phyloP scores from a whole-genome alignment of 2,888 invertebrate genomes.

The Cryptus armator region DNA sequence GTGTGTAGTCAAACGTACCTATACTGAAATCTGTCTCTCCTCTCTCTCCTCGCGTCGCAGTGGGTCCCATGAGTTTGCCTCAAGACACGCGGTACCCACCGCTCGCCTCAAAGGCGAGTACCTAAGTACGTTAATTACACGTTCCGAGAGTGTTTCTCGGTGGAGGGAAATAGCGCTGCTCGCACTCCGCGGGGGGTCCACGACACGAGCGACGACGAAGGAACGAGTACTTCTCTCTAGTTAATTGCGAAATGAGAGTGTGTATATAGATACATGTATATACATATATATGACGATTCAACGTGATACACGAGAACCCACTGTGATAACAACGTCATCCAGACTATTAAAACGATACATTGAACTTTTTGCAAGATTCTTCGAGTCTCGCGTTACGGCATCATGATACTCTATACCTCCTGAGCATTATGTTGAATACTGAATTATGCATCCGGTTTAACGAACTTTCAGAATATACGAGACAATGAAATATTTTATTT shows the following conservation, averaged over 20 bases:
- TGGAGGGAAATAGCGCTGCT: conserved; percentile 49
- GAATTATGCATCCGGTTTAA: conserved; percentile 34
- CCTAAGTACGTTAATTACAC: conserved; percentile 67
- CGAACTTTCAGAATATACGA: conserved; percentile 34
- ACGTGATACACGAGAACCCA: conserved; percentile 50
- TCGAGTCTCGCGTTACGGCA: conserved; percentile 34
- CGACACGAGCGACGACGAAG: conserved; percentile 13
- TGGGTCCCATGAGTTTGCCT: conserved; percentile 49
- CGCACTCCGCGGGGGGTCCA: conserved; percentile 29
- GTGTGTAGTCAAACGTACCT: neutral
- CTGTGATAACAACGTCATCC: conserved; percentile 34
- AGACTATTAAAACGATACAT: conserved; percentile 22
- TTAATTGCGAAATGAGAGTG: conserved; percentile 1
- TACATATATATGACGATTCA: conserved; percentile 2
- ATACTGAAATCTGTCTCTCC: neutral
- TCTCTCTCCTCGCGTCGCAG: conserved; percentile 14
- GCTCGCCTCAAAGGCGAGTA: conserved; percentile 58
- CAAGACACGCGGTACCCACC: conserved; percentile 38
- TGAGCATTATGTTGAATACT: neutral
- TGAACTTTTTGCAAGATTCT: conserved; percentile 21
- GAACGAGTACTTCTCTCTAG: neutral
- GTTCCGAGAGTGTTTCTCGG: conserved; percentile 60
- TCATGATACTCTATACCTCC: conserved; percentile 20
- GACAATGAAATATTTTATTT: neutral
- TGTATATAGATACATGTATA: neutral